Base-by-base conservation (phyloP, 2,888 invertebrate species). In the Drosophila recens region DNA sequence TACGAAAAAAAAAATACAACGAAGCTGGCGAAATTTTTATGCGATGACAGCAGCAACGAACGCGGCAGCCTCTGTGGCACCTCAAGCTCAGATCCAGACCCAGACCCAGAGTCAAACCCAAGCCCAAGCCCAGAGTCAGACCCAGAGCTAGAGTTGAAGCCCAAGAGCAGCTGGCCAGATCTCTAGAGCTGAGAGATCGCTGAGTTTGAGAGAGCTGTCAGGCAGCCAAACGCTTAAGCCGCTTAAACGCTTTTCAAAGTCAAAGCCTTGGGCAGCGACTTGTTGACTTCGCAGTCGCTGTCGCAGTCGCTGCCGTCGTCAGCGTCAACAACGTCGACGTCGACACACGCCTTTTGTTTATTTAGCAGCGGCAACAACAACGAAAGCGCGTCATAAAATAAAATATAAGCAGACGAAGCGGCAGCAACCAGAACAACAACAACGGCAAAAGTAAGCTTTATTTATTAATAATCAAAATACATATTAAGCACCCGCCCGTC, bases 301-400 rank as follows among this genome's bases (percentile, higher is more conserved):
- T 43, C 49, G 33, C 23, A 36, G 52, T 46, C 42, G 11, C 11
- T 68, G 68, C 42, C 11, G 36, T 6, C 4, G 42, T 27, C 43
- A 23, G 20, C n/a, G 63, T 42, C 23, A 17, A 10, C 48, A 51
- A 23, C 23, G 2, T 15, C 53, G 54, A 56, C 80, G 72, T 56
- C 73, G 78, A 82, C 84, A 90, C 86, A 90, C 87, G 90, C 87
- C 90, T 90, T 90, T 90, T 87, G 82, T 87, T 87, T 82, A 80
- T 77, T 79, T 79, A 79, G 75, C 81, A 75, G 66, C 80, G 63
- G 38, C 67, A 34, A 52, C 65, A 64, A 38, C 72, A 75, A 64
- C 58, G 52, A 67, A 30, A 40, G 46, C 67, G 66, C 53, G 74
- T 70, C 79, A 75, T 84, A 73, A 75, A 80, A 76, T 86, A 53